Percentiles rank a stretch among this genome's conserved stretches.
Evolutionary conservation across 2,888 invertebrate species (phyloP).

Genomic region (Aphodius granarius): DNA sequence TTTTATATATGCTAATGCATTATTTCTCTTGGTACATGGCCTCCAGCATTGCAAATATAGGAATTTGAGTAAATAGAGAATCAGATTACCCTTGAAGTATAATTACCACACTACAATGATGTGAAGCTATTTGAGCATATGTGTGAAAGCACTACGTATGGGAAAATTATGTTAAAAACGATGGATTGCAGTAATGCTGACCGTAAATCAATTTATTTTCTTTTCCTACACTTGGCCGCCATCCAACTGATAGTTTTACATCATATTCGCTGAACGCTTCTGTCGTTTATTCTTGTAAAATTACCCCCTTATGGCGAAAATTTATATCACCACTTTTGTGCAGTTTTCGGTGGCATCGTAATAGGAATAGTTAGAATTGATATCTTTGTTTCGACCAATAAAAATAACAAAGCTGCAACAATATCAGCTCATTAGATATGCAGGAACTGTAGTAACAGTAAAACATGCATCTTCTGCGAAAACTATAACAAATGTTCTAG

Average conservation of each 20-base stretch:
- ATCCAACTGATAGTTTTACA: background rate
- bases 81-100: background rate
- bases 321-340: background rate
- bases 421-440: too few species aligned
- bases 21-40: background rate
- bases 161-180: background rate
- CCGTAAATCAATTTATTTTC: background rate
- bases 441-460: background rate
- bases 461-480: background rate
- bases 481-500: background rate
- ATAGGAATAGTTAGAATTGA: background rate
- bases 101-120: background rate
- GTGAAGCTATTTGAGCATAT: background rate
- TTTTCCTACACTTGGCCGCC: background rate
- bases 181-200: background rate
- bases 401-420: too few species aligned
- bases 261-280: background rate
- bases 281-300: background rate
- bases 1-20: too few species aligned
- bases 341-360: background rate
- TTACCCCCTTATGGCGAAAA: background rate
- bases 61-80: background rate
- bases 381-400: background rate
- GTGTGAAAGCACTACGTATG: background rate
- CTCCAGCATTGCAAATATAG: background rate